Evolutionary conservation across 2,888 invertebrate genomes (phyloP), one percentile per base, ranked within the genome.

Genomic region (Sialis fuliginosa): DNA sequence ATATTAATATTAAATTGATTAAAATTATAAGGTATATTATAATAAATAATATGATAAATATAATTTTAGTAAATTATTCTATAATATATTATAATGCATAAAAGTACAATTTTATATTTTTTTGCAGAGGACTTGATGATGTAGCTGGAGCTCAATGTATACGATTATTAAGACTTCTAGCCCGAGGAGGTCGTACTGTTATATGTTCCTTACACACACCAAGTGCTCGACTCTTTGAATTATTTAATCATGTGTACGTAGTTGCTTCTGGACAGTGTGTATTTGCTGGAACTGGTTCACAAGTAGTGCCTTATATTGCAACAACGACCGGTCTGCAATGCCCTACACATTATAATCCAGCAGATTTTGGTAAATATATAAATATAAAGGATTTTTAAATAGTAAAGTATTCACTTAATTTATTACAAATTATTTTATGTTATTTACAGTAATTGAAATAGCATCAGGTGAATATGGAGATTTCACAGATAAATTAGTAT

Each of bases 161-260:
- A 12, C 74, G 81, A 0, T 68, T 95, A 12, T 68, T 95, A n/a
- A 86, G 85, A 60, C 73, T 79, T 31, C 73, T 95, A 44, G 90
- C 93, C 0, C 71, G 80, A 49, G 81, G 81, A 0, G 95, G 95
- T 0, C 71, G 95, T 33, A 95, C 93, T 0, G 84, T 96, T 6
- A 77, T 96, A 48, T 95, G 93, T 59, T 93, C 93, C 0, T 79
- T 96, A 45, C 96, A 96, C 65, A 93, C 95, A n/a, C 96, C 96
- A 0, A 92, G 91, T 51, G 93, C 95, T 0, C 81, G 82, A 53
- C 70, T 93, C 44, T 95, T 96, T 63, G 78, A 87, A 9, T 83
- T 85, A 69, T 91, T 96, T 61, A 91, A 88, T 65, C 82, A 92
- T 60, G 79, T 93, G 2, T 95, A 92, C 59, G 78, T 95, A 48